Base-by-base conservation (phyloP, 2,113 vertebrate species). In the Macquaria australasica region DNA sequence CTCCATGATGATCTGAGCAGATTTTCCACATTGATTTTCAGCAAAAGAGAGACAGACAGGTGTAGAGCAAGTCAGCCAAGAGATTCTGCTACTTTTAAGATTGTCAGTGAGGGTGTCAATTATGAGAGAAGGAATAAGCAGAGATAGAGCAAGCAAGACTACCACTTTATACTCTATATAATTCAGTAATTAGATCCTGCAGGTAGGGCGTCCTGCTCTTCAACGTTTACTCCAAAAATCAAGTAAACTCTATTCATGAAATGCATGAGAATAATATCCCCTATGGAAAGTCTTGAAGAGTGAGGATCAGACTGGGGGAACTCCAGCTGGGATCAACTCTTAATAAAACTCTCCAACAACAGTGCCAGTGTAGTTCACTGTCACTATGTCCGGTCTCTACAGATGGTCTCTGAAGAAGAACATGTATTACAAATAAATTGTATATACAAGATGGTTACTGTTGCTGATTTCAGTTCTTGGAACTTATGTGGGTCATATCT, bases 1-100 rank as follows among this genome's bases (percentile, higher is more conserved):
- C 89, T 86, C 89, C 74, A 15, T 90, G 90, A 92, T 90, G 87
- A 91, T 88, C 86, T 7, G 70, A 88, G 69, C 90, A 93, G 88
- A 94, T 85, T 92, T 92, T 92, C 89, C 82, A 76, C 82, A 50
- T 39, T 70, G 70, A 79, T 73, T 68, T 37, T 25, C 66, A 73
- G 84, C 56, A 62, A 6, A 66, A 50, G 48, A 86, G 67, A 80
- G 63, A 66, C n/a, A 82, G 86, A 80, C 90, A 91, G 92, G 91
- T 91, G 89, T 73, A 71, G 81, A 79, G 59, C 21, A 6, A 79
- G 25, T 64, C 48, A 55, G 60, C n/a, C 5, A 0, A 58, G 69
- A 81, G 53, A 60, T 48, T 75, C 55, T 34, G 45, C 53, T 70
- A 20, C 56, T 72, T 81, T 72, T 31, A 12, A 62, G 28, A 15